These are phyloP conservation scores for Latrodectus hesperus DNA, from an alignment of 2,888 invertebrate species.

Conservation along the genomic window DNA sequence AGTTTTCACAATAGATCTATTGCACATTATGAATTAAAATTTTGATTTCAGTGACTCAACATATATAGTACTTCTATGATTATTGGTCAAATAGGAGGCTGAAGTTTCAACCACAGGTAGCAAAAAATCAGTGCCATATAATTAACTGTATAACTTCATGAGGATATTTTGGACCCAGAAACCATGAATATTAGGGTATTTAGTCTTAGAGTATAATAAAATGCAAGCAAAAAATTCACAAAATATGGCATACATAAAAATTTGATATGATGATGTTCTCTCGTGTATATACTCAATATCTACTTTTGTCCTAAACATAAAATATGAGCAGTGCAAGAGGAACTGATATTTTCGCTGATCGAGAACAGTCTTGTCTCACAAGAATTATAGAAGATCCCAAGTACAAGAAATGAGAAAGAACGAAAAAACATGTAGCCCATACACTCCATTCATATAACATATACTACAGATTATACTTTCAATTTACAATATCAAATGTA, in stretches of 20 bases:
- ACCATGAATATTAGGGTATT: conserved; percentile 52
- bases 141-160: conserved; percentile 19
- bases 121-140: conserved; percentile 25
- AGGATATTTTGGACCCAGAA: conserved; percentile 67
- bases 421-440: conserved; percentile 2
- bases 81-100: too few relatives aligned
- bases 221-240: conserved; percentile 54
- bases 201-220: conserved; percentile 36
- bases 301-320: conserved; percentile 48
- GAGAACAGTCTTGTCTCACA: conserved; percentile 6
- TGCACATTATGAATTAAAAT: too few relatives aligned
- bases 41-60: too few relatives aligned
- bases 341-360: conserved; percentile 42
- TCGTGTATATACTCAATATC: conserved; percentile 30
- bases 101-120: background rate
- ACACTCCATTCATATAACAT: conserved; percentile 13
- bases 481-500: conserved; percentile 32
- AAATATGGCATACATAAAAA: conserved; percentile 63
- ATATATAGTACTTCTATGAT: too few relatives aligned
- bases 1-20: too few relatives aligned
- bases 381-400: conserved; percentile 10
- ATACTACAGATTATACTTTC: conserved; percentile 12
- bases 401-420: background rate
- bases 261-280: conserved; percentile 67
- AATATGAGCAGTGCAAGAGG: conserved; percentile 59